Conservation (phyloP, 2,888 invertebrate genomes). For the Machimus atricapillus region DNA sequence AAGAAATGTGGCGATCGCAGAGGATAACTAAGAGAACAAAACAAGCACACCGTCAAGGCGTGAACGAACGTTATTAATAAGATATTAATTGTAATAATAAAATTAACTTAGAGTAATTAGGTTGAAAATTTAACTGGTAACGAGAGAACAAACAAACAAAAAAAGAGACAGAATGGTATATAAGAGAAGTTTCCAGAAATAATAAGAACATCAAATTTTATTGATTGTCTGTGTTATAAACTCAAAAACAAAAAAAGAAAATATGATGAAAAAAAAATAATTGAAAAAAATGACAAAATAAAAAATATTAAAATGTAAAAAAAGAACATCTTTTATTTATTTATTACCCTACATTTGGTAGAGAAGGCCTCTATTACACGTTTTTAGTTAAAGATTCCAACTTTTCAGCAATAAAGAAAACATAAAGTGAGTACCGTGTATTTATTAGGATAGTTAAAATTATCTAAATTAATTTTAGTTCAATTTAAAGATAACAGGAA, state of each 20-base stretch:
- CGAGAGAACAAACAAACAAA: conserved; percentile 34
- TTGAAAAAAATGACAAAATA: conserved; percentile 48
- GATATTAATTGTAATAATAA: conserved; percentile 40
- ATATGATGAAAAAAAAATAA: conserved; percentile 47
- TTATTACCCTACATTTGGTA: not conserved
- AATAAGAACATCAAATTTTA: conserved; percentile 46
- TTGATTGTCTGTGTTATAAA: conserved; percentile 52
- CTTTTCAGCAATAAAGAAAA: too few species aligned
- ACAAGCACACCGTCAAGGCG: not conserved
- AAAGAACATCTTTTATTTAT: not conserved
- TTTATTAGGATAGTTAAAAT: too few species aligned
- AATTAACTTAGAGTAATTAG: conserved; percentile 46
- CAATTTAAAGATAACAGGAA: too few species aligned
- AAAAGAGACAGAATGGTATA: conserved; percentile 1
- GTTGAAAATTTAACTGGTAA: conserved; percentile 44
- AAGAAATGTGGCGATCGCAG: not conserved
- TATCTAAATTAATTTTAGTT: too few species aligned
- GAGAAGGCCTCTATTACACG: not conserved
- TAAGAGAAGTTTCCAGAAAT: conserved; percentile 42
- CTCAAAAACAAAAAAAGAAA: conserved; percentile 43
- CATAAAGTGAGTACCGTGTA: too few species aligned
- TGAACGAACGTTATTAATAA: not conserved
- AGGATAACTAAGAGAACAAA: not conserved
- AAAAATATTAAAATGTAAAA: conserved; percentile 43
- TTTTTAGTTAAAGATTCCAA: too few species aligned